Conservation (phyloP, 2,888 invertebrate species). For the Flabesymbios commensalis region DNA sequence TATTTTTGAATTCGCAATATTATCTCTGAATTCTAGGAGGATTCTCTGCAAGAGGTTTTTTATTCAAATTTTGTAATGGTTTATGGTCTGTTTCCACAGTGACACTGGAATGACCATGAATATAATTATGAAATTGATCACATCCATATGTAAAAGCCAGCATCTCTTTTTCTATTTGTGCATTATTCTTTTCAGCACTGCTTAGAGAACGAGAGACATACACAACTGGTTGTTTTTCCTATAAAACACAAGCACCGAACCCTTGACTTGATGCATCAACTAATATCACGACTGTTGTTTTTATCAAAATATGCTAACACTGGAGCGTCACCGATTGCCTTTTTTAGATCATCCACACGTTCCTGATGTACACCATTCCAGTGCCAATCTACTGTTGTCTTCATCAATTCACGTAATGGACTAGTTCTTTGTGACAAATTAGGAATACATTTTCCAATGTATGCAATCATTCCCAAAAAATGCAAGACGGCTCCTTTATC, state of each 20-base stretch:
- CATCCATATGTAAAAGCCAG: neutral
- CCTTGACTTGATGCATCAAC: neutral
- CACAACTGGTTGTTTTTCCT: no score
- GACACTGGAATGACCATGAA: neutral
- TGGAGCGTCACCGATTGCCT: no score
- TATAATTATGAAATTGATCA: neutral
- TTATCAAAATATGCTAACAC: neutral
- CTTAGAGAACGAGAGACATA: neutral
- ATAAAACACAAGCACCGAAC: neutral
- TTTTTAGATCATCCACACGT: no score
- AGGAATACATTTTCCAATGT: no score
- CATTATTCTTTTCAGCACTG: neutral
- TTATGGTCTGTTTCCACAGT: neutral
- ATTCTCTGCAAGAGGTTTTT: neutral
- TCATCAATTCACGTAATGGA: no score
- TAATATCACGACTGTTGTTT: neutral
- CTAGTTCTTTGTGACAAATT: no score
- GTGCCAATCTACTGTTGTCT: no score
- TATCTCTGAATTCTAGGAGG: neutral
- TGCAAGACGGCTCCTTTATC: no score
- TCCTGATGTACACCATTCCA: no score
- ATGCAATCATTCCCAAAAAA: no score
- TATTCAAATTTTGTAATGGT: neutral
- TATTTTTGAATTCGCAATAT: neutral
- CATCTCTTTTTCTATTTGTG: neutral